Base-by-base conservation (phyloP, 2,113 vertebrate species). In the Ursus arctos region DNA sequence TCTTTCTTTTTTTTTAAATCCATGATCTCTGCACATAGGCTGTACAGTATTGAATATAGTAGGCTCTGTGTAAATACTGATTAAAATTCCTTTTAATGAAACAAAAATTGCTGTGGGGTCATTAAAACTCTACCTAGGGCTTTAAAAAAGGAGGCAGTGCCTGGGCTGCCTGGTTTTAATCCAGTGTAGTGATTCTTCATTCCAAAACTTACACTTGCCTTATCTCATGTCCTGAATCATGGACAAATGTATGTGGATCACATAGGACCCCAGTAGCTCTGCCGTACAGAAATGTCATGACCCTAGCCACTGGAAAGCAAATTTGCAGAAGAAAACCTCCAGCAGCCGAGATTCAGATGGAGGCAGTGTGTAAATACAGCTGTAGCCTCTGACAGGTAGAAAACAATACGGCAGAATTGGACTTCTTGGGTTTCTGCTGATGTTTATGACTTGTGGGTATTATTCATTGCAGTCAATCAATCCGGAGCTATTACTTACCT, bases 391-490 rank as follows among this genome's bases (percentile, higher is more conserved):
- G 97, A 94, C 88, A 94, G 96, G 92, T 91, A 81, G 90, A 95
- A 95, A 72, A 85, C 89, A 86, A 57, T 74, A 36, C 49, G 33
- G 84, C 96, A 96, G 63, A 96, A 98, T 98, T 98, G 0, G 6
- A 83, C 98, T 98, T 97, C 95, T 94, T 93, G 47, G 15, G 87
- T 98, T 98, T 95, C 87, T 96, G 90, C 95, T 97, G 97, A 95
- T 97, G 97, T 97, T 98, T 97, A 16, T 98, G 97, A 95, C 97
- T 98, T 83, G 77, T 76, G 95, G 88, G 86, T 82, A 76, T 98
- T 97, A 31, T 86, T 97, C 88, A 90, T 82, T 43, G 9, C 94
- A 96, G 97, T 98, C 22, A 10, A 7, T 98, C 96, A n/a, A 55
- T 96, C 22, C 36, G 26, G 85, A 97, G 91, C 97, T 97, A 92